Evolutionary conservation across 2,888 invertebrate genomes (phyloP), one percentile per base, ranked within the genome.

Genomic region (Zaprionus bogoriensis): DNA sequence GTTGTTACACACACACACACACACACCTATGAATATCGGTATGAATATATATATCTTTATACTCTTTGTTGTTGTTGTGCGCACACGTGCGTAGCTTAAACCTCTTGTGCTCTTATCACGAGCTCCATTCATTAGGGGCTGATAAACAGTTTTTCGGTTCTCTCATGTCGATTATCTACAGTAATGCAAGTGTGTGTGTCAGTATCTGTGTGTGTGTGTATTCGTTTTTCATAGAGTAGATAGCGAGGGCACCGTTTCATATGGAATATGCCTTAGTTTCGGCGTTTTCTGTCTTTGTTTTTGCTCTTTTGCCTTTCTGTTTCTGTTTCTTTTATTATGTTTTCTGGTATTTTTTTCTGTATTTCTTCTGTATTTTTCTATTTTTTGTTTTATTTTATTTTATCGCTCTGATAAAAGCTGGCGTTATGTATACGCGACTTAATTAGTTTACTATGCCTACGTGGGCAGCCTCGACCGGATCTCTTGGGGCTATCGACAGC

Each of bases 351-450:
- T n/a, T n/a, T n/a, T n/a, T n/a, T n/a, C n/a, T 19, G 39, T 23
- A 19, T 28, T 53, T 25, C 36, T 52, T 67, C 38, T 57, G 20
- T n/a, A n/a, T n/a, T n/a, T 59, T 36, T 36, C 17, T 9, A 36
- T 36, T 41, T 41, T 41, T 41, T 22, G 22, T 10, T 12, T 38
- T 41, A 28, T 61, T 58, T 66, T 61, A 57, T 73, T 74, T 61
- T 83, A 77, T 80, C 67, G 72, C 51, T 36, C 66, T 73, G 82
- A 84, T 82, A 76, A 85, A 69, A 67, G 63, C 61, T 77, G 71
- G 78, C 71, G 61, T 75, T 77, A 71, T 84, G 76, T 82, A 73
- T 84, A 67, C 69, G 85, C 66, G 85, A 77, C 82, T 82, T 82
- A 82, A 82, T 82, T 84, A 82, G 87, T 81, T 81, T 69, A 61